These are phyloP conservation scores for Lapara coniferarum DNA, from an alignment of 2,888 invertebrate genomes.

Conservation along the genomic window DNA sequence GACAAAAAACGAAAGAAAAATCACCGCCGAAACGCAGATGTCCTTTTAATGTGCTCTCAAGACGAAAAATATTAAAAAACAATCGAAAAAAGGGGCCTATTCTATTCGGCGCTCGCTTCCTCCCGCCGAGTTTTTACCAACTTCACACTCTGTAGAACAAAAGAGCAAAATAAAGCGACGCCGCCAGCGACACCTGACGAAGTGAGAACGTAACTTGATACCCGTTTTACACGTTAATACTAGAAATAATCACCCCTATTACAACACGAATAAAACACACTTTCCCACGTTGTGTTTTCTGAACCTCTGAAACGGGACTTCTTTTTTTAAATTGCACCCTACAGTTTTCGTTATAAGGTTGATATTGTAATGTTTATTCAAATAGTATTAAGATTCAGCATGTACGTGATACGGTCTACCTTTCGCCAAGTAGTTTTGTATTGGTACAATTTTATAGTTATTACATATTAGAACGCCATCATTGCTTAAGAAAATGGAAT, in stretches of 20 bases:
- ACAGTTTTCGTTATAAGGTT: slow-evolving; percentile 26
- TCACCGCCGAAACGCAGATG: slow-evolving; percentile 34
- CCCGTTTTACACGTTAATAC: slow-evolving; percentile 36
- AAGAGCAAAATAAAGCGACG: slow-evolving; percentile 76
- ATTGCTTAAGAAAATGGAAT: slow-evolving; percentile 47
- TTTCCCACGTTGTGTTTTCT: slow-evolving; percentile 38
- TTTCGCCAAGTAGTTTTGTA: slow-evolving; percentile 79
- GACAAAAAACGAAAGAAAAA: slow-evolving; percentile 32
- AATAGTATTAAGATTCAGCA: slow-evolving; percentile 70
- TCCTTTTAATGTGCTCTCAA: slow-evolving; percentile 28
- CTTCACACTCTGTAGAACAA: slow-evolving; percentile 80
- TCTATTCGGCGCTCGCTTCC: slow-evolving; percentile 67
- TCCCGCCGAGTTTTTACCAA: slow-evolving; percentile 70
- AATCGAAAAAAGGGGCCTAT: slow-evolving; percentile 57
- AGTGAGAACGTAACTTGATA: slow-evolving; percentile 81
- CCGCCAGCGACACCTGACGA: slow-evolving; percentile 80
- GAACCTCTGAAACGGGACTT: slow-evolving; percentile 28
- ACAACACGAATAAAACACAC: slow-evolving; percentile 41
- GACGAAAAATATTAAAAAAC: slow-evolving; percentile 42
- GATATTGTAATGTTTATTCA: slow-evolving; percentile 30
- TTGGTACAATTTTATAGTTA: slow-evolving; percentile 82
- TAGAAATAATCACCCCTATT: slow-evolving; percentile 43
- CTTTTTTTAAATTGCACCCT: slow-evolving; percentile 28
- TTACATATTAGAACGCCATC: slow-evolving; percentile 75
- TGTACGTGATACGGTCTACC: slow-evolving; percentile 76